These are phyloP conservation scores for Lacerta agilis DNA, from an alignment of 2,797 vertebrate species.

Conservation along the genomic window DNA sequence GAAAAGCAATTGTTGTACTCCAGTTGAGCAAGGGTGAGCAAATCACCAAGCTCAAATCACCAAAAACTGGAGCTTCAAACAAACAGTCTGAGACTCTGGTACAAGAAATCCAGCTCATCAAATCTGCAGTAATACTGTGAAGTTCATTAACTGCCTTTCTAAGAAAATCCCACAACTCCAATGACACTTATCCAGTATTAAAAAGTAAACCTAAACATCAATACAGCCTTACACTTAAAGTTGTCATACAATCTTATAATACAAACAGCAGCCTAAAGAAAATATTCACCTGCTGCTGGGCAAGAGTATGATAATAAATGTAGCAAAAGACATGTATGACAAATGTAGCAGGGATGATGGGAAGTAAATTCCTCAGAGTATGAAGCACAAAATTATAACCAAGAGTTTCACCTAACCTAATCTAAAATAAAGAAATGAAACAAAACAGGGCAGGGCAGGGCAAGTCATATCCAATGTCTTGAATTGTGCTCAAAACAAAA, in stretches of 20 bases:
- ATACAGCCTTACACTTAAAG: neutral
- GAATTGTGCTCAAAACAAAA: neutral
- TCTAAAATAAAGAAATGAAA: too few relatives aligned
- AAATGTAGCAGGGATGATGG: neutral
- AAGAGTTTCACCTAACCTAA: too few relatives aligned
- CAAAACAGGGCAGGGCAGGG: too few relatives aligned
- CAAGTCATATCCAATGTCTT: neutral
- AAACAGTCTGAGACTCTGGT: neutral
- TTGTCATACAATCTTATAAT: neutral
- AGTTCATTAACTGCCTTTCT: neutral
- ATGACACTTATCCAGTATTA: neutral
- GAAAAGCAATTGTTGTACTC: neutral
- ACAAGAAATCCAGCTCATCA: neutral
- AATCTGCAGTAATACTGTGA: neutral
- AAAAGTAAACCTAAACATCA: neutral
- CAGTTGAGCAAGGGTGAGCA: neutral
- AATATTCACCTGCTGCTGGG: neutral
- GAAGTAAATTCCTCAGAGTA: neutral
- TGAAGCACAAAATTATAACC: too few relatives aligned
- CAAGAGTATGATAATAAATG: neutral
- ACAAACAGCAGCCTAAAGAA: neutral
- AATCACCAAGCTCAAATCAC: neutral
- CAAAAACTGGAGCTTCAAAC: neutral
- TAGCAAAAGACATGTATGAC: too few relatives aligned
- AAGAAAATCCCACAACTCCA: too few relatives aligned